A percentile compares a stretch with the other conserved stretches of the same genome.
Conservation (phyloP, 2,888 invertebrate genomes). For the Eupithecia abbreviata region DNA sequence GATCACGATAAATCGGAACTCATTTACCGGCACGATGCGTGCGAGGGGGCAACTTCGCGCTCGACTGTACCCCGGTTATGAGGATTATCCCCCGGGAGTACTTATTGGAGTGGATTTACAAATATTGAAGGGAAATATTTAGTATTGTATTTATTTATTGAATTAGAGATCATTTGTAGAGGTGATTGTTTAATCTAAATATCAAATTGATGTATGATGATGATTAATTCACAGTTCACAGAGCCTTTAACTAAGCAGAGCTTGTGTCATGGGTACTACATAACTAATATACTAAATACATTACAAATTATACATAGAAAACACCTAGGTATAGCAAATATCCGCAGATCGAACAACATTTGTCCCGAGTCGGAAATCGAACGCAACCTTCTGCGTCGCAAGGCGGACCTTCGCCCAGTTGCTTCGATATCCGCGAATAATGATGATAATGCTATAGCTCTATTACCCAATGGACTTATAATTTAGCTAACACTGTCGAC, state of each 20-base stretch:
- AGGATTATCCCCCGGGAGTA: constrained; percentile 31
- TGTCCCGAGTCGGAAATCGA: too few species aligned
- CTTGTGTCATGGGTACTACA: not conserved
- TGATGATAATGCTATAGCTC: not conserved
- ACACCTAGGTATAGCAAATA: too few species aligned
- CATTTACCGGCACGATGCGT: constrained; percentile 56
- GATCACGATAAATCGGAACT: constrained; percentile 61
- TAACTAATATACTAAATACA: not conserved
- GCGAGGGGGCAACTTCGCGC: constrained; percentile 43
- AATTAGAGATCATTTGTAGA: not conserved
- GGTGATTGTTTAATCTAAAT: not conserved
- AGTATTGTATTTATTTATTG: not conserved
- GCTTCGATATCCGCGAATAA: not conserved
- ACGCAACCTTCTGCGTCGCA: too few species aligned
- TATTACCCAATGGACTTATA: not conserved
- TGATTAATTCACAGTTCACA: too few species aligned
- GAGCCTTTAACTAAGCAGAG: not conserved
- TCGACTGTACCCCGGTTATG: constrained; percentile 49
- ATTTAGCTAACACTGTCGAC: not conserved
- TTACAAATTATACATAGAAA: not conserved
- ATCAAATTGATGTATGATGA: too few species aligned
- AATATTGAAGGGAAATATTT: constrained; percentile 15
- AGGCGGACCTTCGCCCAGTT: too few species aligned
- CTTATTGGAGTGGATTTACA: constrained; percentile 27
- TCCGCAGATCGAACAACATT: too few species aligned